These are phyloP conservation scores for Lordiphosa collinella DNA, from an alignment of 1,140 invertebrate genomes.

Conservation along the genomic window DNA sequence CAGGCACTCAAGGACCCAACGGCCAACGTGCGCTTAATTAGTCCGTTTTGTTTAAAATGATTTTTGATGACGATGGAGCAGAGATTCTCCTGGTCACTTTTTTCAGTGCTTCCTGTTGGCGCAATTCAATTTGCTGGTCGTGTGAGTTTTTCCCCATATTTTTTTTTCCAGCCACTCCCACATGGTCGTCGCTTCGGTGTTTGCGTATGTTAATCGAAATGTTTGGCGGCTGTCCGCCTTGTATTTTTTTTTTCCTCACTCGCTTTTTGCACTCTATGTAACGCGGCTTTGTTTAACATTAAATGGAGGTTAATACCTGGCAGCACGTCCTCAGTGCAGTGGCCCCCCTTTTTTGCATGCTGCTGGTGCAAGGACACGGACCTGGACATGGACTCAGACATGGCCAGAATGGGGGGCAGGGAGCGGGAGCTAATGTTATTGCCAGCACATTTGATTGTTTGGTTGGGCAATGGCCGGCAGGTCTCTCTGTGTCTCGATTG, in stretches of 20 bases:
- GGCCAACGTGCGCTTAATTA: slow-evolving; percentile 65
- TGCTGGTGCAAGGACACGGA: background rate
- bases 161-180: slow-evolving; percentile 20
- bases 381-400: slow-evolving; percentile 5
- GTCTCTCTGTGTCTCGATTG: slow-evolving; percentile 36
- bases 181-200: slow-evolving; percentile 20
- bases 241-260: slow-evolving; percentile 22
- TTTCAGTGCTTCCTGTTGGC: slow-evolving; percentile 29
- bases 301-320: slow-evolving; percentile 78
- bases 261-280: slow-evolving; percentile 35
- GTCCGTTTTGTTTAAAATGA: slow-evolving; percentile 74
- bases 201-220: slow-evolving; percentile 76
- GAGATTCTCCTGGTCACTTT: slow-evolving; percentile 31
- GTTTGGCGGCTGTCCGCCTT: slow-evolving; percentile 43
- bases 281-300: slow-evolving; percentile 77
- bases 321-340: slow-evolving; percentile 65
- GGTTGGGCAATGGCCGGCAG: slow-evolving; percentile 23
- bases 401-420: too few species aligned
- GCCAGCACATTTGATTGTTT: slow-evolving; percentile 72
- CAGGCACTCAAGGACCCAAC: slow-evolving; percentile 30
- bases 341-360: background rate
- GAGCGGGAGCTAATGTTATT: slow-evolving; percentile 67
- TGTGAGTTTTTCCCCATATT: slow-evolving; percentile 16
- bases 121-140: slow-evolving; percentile 66
- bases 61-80: slow-evolving; percentile 47